phyloP scores from a whole-genome alignment of 2,888 invertebrate species.

The Lasioglossum vierecki region DNA sequence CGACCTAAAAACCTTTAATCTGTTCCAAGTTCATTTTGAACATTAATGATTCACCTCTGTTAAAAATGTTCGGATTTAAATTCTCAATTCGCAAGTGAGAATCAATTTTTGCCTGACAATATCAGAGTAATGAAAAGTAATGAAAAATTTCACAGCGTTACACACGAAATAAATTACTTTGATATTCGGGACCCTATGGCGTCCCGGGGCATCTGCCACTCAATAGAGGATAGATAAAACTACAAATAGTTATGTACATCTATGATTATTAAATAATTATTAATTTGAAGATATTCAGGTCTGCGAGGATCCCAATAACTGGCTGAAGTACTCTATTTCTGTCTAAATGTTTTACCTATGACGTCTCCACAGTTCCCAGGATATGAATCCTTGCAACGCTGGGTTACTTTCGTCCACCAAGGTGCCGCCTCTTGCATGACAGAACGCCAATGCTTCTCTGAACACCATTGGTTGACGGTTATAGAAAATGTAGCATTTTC shows the following conservation, averaged over 20 bases:
- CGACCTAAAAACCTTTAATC: background rate
- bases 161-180: no score
- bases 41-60: no score
- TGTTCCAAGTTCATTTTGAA: no score
- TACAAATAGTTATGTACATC: background rate
- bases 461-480: slow-evolving; percentile 93
- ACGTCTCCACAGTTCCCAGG: slow-evolving; percentile 96
- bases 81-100: background rate
- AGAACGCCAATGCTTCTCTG: slow-evolving; percentile 91
- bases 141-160: no score
- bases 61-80: no score
- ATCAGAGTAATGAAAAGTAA: background rate
- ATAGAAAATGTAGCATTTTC: slow-evolving; percentile 97
- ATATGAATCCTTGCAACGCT: slow-evolving; percentile 96
- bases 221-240: background rate
- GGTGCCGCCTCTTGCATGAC: slow-evolving; percentile 92
- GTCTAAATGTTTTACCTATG: slow-evolving; percentile 86
- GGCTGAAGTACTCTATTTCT: background rate
- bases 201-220: no score
- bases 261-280: background rate
- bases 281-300: background rate
- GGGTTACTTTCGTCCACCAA: slow-evolving; percentile 97
- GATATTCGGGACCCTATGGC: no score
- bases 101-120: background rate
- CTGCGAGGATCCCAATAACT: background rate